A percentile compares a stretch with the other conserved stretches of the same genome.
Conservation (phyloP, 1,140 invertebrate species). For the Holotrichia oblita region DNA sequence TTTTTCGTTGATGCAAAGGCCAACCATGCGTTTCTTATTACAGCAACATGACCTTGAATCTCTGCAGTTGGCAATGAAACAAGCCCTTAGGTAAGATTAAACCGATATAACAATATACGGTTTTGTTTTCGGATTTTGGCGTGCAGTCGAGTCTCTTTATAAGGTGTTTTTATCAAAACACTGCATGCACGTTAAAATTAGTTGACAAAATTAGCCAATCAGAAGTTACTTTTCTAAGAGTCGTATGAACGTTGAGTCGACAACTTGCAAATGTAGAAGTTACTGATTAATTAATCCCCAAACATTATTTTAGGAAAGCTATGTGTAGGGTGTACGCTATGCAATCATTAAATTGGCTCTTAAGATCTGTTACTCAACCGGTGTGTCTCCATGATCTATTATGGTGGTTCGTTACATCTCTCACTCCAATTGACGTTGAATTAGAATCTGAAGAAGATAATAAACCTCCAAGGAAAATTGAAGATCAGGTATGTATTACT, state of each 20-base stretch:
- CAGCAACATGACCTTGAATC: constrained; percentile 86
- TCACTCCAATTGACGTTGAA: constrained; percentile 67
- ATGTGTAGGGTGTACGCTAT: constrained; percentile 88
- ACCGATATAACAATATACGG: too few species aligned
- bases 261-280: too few species aligned
- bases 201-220: too few species aligned
- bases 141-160: too few species aligned
- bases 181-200: too few species aligned
- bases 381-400: constrained; percentile 91
- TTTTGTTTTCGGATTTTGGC: too few species aligned
- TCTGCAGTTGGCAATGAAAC: constrained; percentile 83
- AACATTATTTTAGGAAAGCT: constrained; percentile 68
- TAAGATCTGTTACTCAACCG: constrained; percentile 90
- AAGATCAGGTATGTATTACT: constrained; percentile 63
- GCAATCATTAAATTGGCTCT: constrained; percentile 94
- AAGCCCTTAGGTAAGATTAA: constrained; percentile 67
- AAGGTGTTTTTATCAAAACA: too few species aligned
- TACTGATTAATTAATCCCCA: too few species aligned
- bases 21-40: constrained; percentile 84
- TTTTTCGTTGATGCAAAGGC: constrained; percentile 68
- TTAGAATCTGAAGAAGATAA: constrained; percentile 64
- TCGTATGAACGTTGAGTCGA: too few species aligned
- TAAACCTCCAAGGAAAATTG: constrained; percentile 62
- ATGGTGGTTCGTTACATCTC: constrained; percentile 91
- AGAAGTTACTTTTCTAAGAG: too few species aligned